Base-by-base conservation (phyloP, 1,140 invertebrate genomes). In the Drosophila pandora region DNA sequence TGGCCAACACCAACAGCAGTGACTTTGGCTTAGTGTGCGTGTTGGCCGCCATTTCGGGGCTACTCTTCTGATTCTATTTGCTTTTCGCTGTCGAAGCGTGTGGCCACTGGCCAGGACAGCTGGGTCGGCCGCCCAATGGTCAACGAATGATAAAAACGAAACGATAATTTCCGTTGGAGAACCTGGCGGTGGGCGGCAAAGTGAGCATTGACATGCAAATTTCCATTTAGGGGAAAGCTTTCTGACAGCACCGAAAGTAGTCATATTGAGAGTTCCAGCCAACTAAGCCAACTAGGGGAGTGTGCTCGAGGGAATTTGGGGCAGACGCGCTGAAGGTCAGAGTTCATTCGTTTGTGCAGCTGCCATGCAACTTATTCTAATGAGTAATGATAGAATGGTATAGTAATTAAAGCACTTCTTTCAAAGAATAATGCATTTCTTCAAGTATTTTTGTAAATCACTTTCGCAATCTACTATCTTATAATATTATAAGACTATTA, bases 181-280 rank as follows among this genome's bases (percentile, higher is more conserved):
- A 55, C 37, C 21, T 54, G 57, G 57, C 17, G 17, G 17, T 17
- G 58, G 60, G 58, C 65, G 22, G 55, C 71, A 88, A 83, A 87
- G 59, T 83, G 79, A 60, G 47, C 57, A 45, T 59, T 64, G 68
- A 88, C 83, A 87, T 87, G 83, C 84, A 79, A 87, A 88, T 87
- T 79, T 76, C 45, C 71, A 87, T 76, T 87, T 87, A 87, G 68
- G 64, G 67, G 53, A 74, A 81, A 84, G 75, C 75, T 63, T 76
- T 83, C 73, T 65, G 63, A 49, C 52, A 50, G 63, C 79, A 75
- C 41, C 43, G 41, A 74, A 69, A 47, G 52, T 23, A 64, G 47
- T 64, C 60, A 10, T 37, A 34, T 17, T 43, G 34, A 6, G 10
- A 37, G n/a, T 37, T 25, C 17, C 28, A 1, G 9, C 8, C 13